Conservation (phyloP, 2,113 vertebrate species). For the Rhinoderma darwinii region DNA sequence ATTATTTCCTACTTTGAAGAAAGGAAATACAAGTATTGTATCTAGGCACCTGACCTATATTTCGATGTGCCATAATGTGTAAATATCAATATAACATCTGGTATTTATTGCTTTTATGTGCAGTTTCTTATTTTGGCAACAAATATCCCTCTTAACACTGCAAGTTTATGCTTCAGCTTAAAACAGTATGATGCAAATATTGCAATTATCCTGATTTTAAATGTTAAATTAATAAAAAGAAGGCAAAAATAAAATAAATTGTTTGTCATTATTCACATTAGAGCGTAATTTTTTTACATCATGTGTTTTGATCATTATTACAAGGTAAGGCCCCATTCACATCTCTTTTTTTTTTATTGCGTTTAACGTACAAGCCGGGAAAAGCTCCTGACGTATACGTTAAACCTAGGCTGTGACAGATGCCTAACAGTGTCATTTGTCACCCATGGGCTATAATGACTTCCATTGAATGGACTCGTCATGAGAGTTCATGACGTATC, state of each 20-base stretch:
- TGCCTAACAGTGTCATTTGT: too few relatives aligned
- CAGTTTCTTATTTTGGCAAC: slow-evolving; percentile 32
- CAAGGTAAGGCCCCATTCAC: too few relatives aligned
- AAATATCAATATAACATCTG: slow-evolving; percentile 45
- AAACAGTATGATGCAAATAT: background rate
- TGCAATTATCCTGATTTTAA: slow-evolving; percentile 30
- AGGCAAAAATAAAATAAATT: background rate
- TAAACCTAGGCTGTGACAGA: too few relatives aligned
- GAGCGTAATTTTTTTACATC: background rate
- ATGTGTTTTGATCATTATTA: background rate
- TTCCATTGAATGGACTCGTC: too few relatives aligned
- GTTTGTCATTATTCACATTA: background rate
- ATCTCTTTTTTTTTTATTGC: too few relatives aligned
- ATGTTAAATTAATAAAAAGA: slow-evolving; percentile 53
- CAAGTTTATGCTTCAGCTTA: background rate
- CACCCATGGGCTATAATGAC: too few relatives aligned
- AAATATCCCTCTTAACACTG: background rate
- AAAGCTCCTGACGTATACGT: too few relatives aligned
- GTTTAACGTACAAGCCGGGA: too few relatives aligned
- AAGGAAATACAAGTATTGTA: background rate
- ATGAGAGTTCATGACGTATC: too few relatives aligned
- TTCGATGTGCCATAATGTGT: slow-evolving; percentile 50
- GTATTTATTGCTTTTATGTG: slow-evolving; percentile 30
- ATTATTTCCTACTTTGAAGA: background rate
- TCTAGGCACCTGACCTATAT: background rate